A percentile compares a stretch with the other conserved stretches of the same genome.
phyloP scores from a whole-genome alignment of 1,140 invertebrate genomes.

The Tetragonula clypearis region DNA sequence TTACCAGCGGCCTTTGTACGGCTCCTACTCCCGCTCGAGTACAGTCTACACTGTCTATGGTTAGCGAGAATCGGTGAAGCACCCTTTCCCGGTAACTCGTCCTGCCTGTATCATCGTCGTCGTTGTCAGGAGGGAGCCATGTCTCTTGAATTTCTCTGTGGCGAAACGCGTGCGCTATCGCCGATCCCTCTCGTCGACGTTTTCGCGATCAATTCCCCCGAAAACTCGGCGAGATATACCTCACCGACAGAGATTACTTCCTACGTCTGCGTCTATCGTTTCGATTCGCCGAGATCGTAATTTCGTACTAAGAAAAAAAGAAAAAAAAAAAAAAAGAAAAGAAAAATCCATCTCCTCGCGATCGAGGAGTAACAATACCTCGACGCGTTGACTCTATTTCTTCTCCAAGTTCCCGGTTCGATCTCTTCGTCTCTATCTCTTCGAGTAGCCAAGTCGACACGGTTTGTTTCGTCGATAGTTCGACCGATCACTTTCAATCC shows the following conservation, averaged over 20 bases:
- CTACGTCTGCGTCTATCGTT: too few species aligned
- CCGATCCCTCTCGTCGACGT: background rate
- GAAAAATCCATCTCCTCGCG: too few species aligned
- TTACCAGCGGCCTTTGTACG: constrained; percentile 28
- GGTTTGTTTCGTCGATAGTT: constrained; percentile 18
- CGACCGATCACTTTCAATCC: constrained; percentile 5
- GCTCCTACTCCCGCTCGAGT: background rate
- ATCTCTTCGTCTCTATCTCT: too few species aligned
- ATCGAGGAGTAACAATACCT: background rate
- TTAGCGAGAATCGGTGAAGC: constrained; percentile 19
- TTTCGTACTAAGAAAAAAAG: too few species aligned
- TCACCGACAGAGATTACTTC: too few species aligned
- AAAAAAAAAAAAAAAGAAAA: too few species aligned
- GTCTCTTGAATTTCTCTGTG: constrained; percentile 12
- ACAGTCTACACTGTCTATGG: constrained; percentile 4
- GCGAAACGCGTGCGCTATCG: constrained; percentile 37
- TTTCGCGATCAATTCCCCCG: background rate
- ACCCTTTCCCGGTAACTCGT: constrained; percentile 22
- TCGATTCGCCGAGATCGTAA: too few species aligned
- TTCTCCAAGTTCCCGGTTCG: background rate
- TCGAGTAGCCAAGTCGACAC: background rate
- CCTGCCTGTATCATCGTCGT: constrained; percentile 1
- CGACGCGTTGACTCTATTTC: background rate
- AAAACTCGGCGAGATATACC: background rate
- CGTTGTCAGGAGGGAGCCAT: background rate